These are phyloP conservation scores for Sphinx pinastri DNA, from an alignment of 2,888 invertebrate genomes.

Conservation along the genomic window DNA sequence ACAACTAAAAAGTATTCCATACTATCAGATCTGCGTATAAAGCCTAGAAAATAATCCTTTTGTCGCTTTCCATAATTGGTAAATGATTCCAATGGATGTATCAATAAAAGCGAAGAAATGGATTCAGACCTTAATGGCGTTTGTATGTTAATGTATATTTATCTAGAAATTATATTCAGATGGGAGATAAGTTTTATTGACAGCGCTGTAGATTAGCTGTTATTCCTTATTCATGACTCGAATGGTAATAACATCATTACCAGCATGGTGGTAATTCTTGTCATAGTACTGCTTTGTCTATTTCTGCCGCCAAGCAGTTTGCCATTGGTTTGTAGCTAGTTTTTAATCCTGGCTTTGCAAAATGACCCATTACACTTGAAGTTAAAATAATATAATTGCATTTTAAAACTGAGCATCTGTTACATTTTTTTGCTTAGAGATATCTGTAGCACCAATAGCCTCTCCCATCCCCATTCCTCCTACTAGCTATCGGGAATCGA, in stretches of 20 bases:
- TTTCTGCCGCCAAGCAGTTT: too few relatives aligned
- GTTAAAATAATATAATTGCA: too few relatives aligned
- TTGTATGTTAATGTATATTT: slow-evolving; percentile 13
- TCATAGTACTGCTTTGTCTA: too few relatives aligned
- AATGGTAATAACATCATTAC: slow-evolving; percentile 14
- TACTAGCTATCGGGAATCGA: too few relatives aligned
- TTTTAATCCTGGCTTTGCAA: too few relatives aligned
- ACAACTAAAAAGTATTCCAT: too few relatives aligned
- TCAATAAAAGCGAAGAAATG: slow-evolving; percentile 11
- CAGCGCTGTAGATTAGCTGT: slow-evolving; percentile 19
- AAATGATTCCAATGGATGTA: neutral
- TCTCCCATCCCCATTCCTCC: too few relatives aligned
- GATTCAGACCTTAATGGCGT: slow-evolving; percentile 5
- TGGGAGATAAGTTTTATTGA: slow-evolving; percentile 20
- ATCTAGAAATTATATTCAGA: slow-evolving; percentile 20
- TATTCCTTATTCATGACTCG: slow-evolving; percentile 24
- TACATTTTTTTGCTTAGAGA: too few relatives aligned
- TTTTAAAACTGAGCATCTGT: too few relatives aligned
- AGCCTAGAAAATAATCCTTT: neutral
- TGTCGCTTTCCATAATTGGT: neutral
- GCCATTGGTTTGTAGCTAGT: too few relatives aligned
- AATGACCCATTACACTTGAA: too few relatives aligned
- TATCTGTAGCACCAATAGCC: too few relatives aligned
- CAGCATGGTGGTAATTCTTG: neutral
- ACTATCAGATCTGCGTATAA: neutral